Conservation (phyloP, 2,113 vertebrate genomes). For the Diphyllodes magnificus region DNA sequence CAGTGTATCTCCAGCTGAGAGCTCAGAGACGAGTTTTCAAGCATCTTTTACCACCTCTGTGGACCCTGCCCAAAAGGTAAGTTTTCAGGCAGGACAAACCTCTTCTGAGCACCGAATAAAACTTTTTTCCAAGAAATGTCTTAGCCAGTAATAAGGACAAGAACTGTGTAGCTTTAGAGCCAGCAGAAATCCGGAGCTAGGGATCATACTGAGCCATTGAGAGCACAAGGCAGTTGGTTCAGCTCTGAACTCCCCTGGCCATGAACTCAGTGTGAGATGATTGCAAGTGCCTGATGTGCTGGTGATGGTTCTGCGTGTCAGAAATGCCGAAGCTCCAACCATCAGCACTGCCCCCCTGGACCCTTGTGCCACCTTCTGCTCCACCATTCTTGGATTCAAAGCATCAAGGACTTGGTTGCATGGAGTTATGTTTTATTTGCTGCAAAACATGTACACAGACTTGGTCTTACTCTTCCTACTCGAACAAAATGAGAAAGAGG, state of each 20-base stretch:
- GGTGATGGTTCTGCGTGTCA: neutral
- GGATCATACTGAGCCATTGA: neutral
- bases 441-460: neutral
- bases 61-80: neutral
- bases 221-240: neutral
- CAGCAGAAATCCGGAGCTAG: neutral
- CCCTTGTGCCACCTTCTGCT: neutral
- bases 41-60: neutral
- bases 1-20: neutral
- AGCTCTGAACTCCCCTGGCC: constrained; percentile 1
- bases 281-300: neutral
- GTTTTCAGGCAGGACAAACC: neutral
- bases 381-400: neutral
- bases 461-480: neutral
- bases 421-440: neutral
- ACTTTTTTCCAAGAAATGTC: constrained; percentile 10
- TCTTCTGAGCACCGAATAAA: neutral
- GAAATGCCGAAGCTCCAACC: neutral
- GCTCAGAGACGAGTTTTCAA: neutral
- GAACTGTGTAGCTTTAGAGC: neutral
- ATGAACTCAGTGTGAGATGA: neutral
- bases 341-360: neutral
- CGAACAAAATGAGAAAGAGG: neutral
- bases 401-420: neutral
- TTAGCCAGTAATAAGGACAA: neutral